A percentile compares a stretch with the other conserved stretches of the same genome.
These are phyloP conservation scores for Sphaeramia orbicularis DNA, from an alignment of 2,797 vertebrate species.

Conservation along the genomic window DNA sequence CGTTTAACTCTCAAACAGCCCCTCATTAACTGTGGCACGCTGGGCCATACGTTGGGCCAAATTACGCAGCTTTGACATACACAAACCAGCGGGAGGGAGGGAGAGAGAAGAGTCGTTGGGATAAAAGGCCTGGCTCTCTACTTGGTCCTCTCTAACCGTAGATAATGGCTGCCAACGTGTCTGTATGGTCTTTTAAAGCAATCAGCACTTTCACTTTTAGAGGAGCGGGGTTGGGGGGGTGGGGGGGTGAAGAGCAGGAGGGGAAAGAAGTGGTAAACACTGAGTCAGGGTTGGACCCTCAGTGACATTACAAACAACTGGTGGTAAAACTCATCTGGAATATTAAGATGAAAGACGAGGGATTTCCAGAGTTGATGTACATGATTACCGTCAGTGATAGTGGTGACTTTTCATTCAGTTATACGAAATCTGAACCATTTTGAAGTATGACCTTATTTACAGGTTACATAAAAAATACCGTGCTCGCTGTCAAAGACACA, in stretches of 20 bases:
- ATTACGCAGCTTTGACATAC: slow-evolving; percentile 86
- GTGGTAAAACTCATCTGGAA: slow-evolving; percentile 14
- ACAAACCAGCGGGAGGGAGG: slow-evolving; percentile 80
- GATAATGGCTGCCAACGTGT: slow-evolving; percentile 75
- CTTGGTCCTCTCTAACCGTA: slow-evolving; percentile 73
- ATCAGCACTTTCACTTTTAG: slow-evolving; percentile 79
- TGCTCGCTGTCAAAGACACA: background rate
- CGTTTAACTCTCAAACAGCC: slow-evolving; percentile 85
- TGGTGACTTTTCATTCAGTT: background rate
- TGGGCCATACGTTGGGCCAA: slow-evolving; percentile 86
- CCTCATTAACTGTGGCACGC: slow-evolving; percentile 85
- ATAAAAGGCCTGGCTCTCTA: slow-evolving; percentile 76
- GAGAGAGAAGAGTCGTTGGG: slow-evolving; percentile 42
- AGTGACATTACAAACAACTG: slow-evolving; percentile 34
- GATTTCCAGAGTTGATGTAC: background rate
- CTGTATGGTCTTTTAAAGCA: slow-evolving; percentile 78
- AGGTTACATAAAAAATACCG: background rate
- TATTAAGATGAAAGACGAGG: background rate
- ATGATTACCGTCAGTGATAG: background rate
- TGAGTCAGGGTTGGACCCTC: slow-evolving; percentile 63
- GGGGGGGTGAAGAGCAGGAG: slow-evolving; percentile 23
- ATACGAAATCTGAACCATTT: background rate
- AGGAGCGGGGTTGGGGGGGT: slow-evolving; percentile 39
- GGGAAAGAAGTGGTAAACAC: slow-evolving; percentile 54
- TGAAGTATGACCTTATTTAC: background rate